A percentile compares a stretch with the other conserved stretches of the same genome.
These are phyloP conservation scores for Muricea muricata DNA, from an alignment of 92 coral and sea anemone genomes.

Conservation along the genomic window DNA sequence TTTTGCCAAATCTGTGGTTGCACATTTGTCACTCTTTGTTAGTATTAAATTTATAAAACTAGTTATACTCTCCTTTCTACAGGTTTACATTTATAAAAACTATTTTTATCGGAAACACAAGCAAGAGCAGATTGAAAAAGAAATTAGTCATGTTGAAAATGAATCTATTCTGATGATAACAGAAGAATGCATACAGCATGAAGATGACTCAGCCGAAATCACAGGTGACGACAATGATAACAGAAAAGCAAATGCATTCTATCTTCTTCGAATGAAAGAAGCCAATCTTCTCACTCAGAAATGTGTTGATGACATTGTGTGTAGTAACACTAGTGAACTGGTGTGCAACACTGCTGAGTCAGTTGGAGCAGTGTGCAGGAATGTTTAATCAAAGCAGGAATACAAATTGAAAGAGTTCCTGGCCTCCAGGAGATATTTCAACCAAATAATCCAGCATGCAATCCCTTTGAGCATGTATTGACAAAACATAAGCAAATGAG, in stretches of 20 bases:
- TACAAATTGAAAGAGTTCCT: background rate
- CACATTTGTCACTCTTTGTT: too few species aligned
- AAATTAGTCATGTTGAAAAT: background rate
- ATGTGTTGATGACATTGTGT: slow-evolving; percentile 60
- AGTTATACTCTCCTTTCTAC: background rate
- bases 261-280: too few species aligned
- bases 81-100: background rate
- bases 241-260: slow-evolving; percentile 61
- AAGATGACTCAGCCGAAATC: slow-evolving; percentile 6
- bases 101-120: background rate
- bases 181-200: too few species aligned
- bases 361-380: background rate
- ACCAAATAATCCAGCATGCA: background rate
- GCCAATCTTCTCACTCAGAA: slow-evolving; percentile 62
- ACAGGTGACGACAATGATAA: slow-evolving; percentile 7
- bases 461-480: slow-evolving; percentile 15
- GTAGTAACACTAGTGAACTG: slow-evolving; percentile 57
- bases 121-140: background rate
- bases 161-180: background rate
- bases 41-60: too few species aligned
- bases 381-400: slow-evolving; percentile 9
- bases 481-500: slow-evolving; percentile 5
- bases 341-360: slow-evolving; percentile 52
- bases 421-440: background rate
- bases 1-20: too few species aligned